Evolutionary conservation across 1,140 invertebrate species (phyloP).

Genomic region (Xylocopa sonorina): DNA sequence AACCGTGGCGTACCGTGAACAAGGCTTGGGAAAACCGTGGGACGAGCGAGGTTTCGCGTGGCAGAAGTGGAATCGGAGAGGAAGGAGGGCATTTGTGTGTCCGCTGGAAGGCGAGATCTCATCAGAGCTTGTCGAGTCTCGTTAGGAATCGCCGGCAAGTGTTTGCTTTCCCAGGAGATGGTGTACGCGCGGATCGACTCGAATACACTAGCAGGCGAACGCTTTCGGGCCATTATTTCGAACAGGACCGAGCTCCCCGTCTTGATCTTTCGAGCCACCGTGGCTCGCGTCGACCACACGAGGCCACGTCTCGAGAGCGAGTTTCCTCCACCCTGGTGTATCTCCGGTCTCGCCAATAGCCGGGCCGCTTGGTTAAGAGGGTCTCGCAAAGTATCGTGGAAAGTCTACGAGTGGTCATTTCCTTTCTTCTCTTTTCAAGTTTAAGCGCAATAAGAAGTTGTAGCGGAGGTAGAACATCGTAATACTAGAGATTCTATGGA

Average conservation of each 20-base stretch:
- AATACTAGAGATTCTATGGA: neutral
- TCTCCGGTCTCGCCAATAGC: too few species aligned
- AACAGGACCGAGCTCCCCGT: neutral
- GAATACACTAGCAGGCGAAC: neutral
- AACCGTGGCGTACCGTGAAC: neutral
- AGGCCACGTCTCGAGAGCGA: too few species aligned
- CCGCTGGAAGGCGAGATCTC: conserved; percentile 31
- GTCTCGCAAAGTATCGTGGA: too few species aligned
- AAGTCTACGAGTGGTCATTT: too few species aligned
- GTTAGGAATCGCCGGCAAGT: conserved; percentile 39
- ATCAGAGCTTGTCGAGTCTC: conserved; percentile 39
- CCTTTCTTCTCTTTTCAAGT: too few species aligned
- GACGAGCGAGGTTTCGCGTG: neutral
- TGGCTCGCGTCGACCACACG: too few species aligned
- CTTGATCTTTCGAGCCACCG: neutral
- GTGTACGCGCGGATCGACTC: conserved; percentile 5
- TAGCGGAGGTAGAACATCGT: neutral
- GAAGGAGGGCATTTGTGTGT: conserved; percentile 9
- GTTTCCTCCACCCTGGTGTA: too few species aligned
- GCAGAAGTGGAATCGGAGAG: too few species aligned
- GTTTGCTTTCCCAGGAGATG: conserved; percentile 45
- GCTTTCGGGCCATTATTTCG: conserved; percentile 6
- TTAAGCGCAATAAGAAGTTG: neutral
- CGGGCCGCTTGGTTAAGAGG: too few species aligned
- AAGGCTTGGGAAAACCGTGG: neutral